Conservation (phyloP, 2,888 invertebrate genomes). For the Euspilapteryx auroguttella region DNA sequence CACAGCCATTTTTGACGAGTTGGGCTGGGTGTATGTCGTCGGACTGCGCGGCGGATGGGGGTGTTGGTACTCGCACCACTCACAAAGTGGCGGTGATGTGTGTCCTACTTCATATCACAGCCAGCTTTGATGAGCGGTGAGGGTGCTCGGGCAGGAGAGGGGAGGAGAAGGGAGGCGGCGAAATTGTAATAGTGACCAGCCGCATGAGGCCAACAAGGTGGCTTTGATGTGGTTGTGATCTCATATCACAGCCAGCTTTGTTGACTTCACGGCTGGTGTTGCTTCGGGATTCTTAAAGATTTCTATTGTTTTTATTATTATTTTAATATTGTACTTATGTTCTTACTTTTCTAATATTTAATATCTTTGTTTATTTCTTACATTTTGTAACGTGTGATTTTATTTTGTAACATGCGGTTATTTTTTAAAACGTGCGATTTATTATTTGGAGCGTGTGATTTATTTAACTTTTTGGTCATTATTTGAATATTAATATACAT, state of each 20-base stretch:
- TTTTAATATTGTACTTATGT: background rate
- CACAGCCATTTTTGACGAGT: conserved; percentile 97
- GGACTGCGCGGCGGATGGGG: conserved; percentile 4
- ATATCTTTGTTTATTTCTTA: no score
- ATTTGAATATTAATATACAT: no score
- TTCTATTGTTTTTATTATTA: background rate
- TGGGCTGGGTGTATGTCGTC: conserved; percentile 59
- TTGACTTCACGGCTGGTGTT: conserved; percentile 65
- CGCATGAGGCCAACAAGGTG: conserved; percentile 70
- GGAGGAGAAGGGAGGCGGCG: conserved; percentile 1
- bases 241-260: conserved; percentile 99
- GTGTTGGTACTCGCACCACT: conserved; percentile 56
- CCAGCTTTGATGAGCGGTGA: conserved; percentile 95
- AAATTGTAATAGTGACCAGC: background rate
- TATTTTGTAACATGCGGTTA: no score
- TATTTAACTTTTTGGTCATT: no score
- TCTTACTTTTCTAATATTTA: no score
- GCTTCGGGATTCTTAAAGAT: background rate
- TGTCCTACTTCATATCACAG: conserved; percentile 84
- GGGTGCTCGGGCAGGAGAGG: conserved; percentile 7
- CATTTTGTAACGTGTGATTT: no score
- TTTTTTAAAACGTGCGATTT: no score
- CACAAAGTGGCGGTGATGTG: conserved; percentile 93
- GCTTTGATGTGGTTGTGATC: conserved; percentile 73
- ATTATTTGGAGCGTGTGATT: no score